phyloP scores from a whole-genome alignment of 2,888 invertebrate species.

The Pterostichus niger region DNA sequence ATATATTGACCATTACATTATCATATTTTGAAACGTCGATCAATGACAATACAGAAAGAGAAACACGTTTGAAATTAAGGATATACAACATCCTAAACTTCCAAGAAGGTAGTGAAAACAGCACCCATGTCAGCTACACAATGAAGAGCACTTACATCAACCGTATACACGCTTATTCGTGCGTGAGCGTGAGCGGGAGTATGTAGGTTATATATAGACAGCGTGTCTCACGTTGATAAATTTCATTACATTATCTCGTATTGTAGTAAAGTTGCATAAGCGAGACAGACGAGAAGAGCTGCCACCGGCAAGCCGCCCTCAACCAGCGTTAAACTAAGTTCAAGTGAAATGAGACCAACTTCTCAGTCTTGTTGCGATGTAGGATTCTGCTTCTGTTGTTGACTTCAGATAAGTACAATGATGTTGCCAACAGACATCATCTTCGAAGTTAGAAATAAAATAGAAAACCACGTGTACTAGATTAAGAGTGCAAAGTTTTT shows the following conservation, averaged over 20 bases:
- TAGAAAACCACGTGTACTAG: no score
- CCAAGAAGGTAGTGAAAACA: no score
- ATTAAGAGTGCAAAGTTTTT: no score
- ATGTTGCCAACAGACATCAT: neutral
- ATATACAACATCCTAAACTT: neutral
- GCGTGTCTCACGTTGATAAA: slow-evolving; percentile 47
- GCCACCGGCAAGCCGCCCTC: neutral
- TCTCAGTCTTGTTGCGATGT: slow-evolving; percentile 27
- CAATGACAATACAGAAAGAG: neutral
- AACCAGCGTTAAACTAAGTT: slow-evolving; percentile 34
- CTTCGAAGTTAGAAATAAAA: no score
- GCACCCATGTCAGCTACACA: neutral
- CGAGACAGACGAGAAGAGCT: neutral
- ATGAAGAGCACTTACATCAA: neutral
- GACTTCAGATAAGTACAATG: neutral
- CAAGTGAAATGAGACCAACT: slow-evolving; percentile 48
- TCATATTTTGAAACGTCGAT: no score
- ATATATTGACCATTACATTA: no score
- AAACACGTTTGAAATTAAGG: neutral
- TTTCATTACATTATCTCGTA: slow-evolving; percentile 55
- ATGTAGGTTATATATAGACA: slow-evolving; percentile 37
- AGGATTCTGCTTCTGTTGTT: neutral
- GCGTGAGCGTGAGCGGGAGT: neutral
- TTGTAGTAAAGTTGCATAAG: slow-evolving; percentile 14
- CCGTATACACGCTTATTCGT: neutral